Evolutionary conservation across 2,113 vertebrate genomes (phyloP).

Genomic region (Mandrillus leucophaeus): DNA sequence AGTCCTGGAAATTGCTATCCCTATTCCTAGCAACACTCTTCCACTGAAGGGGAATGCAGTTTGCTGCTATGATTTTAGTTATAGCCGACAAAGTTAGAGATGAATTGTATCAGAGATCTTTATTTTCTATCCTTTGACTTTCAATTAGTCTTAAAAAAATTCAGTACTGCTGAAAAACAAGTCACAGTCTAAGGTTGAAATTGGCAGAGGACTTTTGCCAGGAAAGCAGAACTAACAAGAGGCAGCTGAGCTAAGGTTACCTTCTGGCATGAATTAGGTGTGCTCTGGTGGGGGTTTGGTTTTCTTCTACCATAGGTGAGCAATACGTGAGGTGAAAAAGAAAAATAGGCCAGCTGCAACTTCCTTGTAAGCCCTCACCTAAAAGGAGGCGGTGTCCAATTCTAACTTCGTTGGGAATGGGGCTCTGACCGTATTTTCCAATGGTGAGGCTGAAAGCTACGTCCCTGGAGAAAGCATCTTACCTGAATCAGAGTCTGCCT

Average conservation of each 20-base stretch:
- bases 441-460: not conserved
- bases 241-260: conserved; percentile 64
- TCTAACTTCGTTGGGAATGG: not conserved
- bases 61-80: not conserved
- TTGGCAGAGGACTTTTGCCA: not conserved
- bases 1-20: not conserved
- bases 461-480: not conserved
- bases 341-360: not conserved
- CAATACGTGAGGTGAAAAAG: conserved; percentile 44
- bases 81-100: conserved; percentile 40
- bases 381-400: not conserved
- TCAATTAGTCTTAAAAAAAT: conserved; percentile 40
- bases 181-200: conserved; percentile 23
- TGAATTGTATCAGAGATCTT: conserved; percentile 58
- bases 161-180: conserved; percentile 43
- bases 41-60: not conserved
- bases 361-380: not conserved
- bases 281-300: fast-evolving
- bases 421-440: not conserved
- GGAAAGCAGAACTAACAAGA: conserved; percentile 46
- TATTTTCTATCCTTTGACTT: conserved; percentile 72
- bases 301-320: not conserved
- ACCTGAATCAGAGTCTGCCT: conserved; percentile 98
- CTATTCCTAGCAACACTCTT: not conserved
- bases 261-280: conserved; percentile 23